Evolutionary conservation across 1,140 invertebrate species (phyloP), one percentile per base, ranked within the genome.

Genomic region (Penaeus indicus): DNA sequence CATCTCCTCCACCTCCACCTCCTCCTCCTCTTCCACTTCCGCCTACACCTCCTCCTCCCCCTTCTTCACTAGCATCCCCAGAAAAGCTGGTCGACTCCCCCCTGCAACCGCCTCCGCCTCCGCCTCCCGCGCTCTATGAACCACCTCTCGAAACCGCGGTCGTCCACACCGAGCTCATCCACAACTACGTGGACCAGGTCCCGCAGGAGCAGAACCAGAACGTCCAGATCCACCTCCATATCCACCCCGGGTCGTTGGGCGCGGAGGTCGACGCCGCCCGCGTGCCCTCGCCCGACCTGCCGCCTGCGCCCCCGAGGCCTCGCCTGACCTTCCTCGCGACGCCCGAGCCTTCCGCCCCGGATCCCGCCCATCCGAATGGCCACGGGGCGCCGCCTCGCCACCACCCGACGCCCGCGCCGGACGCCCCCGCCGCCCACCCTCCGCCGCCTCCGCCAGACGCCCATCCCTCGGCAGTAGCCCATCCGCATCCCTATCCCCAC

Each of bases 171-270:
- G 86, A 88, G 25, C 72, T 81, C 1, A n/a, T 88, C 21, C 32
- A 83, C 47, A 42, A 82, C 19, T 22, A 64, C 21, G 27, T 79
- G n/a, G 60, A 88, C n/a, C 79, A 82, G 11, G n/a, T 83, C 13
- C 67, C 67, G 3, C 32, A 72, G 25, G 86, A 88, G 54, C 86
- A 83, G n/a, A 83, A 63, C 19, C 86, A 88, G 27, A 88, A 83
- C 10, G 80, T 88, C 22, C 80, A 88, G 27, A 88, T 88, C 32
- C 86, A 88, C 60, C 80, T 88, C 19, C 80, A 88, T 47, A 88
- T 88, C 63, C 80, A 88, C 47, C 86, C 86, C 63, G 86, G 81
- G 10, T 62, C 42, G 18, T 32, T 38, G 27, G n/a, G 72, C 72
- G 27, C 72, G 27, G 72, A 38, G n/a, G 10, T 25, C 25, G 25